A percentile compares a stretch with the other conserved stretches of the same genome.
phyloP scores from a whole-genome alignment of 1,140 invertebrate species.

The Formica exsecta region DNA sequence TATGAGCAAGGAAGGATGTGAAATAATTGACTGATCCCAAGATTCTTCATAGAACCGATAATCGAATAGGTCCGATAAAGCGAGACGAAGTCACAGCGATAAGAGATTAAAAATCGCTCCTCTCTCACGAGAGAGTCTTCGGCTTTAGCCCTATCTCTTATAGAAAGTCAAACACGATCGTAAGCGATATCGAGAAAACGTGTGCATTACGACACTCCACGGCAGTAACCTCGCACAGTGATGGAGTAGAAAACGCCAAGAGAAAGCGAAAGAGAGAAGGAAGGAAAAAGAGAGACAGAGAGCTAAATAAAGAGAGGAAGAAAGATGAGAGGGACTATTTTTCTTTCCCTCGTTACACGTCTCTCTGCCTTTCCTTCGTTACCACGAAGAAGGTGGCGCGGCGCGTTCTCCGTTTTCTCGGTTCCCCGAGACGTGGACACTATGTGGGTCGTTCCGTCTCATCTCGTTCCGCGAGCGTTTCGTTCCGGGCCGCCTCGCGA shows the following conservation, averaged over 20 bases:
- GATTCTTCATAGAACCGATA: constrained; percentile 11
- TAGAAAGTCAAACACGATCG: constrained; percentile 43
- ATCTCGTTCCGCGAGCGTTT: constrained; percentile 63
- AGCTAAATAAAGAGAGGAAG: background rate
- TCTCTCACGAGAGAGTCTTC: background rate
- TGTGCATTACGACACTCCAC: constrained; percentile 39
- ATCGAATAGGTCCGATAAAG: constrained; percentile 3
- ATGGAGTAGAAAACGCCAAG: constrained; percentile 9
- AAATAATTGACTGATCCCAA: constrained; percentile 30
- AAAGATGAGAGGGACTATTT: constrained; percentile 27
- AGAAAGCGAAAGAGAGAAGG: constrained; percentile 2
- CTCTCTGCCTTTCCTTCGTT: constrained; percentile 66
- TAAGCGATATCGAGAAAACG: constrained; percentile 52
- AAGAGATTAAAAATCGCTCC: background rate
- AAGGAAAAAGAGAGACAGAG: background rate
- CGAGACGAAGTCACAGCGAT: background rate
- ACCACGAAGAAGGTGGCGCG: constrained; percentile 58
- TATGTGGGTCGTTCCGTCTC: constrained; percentile 77
- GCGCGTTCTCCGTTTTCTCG: constrained; percentile 39
- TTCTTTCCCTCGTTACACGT: constrained; percentile 68
- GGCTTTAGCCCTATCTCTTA: background rate
- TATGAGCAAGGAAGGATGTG: constrained; percentile 61
- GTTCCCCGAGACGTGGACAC: constrained; percentile 63
- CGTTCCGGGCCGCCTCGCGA: constrained; percentile 76
- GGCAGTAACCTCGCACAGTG: background rate